Conservation (phyloP, 2,113 vertebrate species). For the Danionella cerebrum region DNA sequence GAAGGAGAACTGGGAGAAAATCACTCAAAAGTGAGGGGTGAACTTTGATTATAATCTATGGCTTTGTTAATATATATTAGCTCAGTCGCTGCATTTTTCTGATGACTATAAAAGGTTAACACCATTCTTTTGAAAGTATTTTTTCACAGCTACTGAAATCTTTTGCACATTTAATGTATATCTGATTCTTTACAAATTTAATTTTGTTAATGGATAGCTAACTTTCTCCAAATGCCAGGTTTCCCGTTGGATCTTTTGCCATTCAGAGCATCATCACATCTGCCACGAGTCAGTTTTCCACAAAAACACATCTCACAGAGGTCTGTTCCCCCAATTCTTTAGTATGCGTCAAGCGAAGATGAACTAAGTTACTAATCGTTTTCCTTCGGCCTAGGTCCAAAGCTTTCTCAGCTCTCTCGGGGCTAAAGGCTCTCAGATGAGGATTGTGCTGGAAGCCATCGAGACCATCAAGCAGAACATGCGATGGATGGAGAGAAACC, state of each 20-base stretch:
- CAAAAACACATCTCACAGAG: constrained; percentile 75
- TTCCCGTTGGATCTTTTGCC: constrained; percentile 78
- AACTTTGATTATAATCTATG: neutral
- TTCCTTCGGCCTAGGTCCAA: constrained; percentile 64
- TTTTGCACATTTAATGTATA: too few species aligned
- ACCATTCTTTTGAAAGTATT: too few species aligned
- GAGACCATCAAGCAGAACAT: constrained; percentile 84
- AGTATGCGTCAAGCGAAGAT: neutral
- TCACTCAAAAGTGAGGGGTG: constrained; percentile 76
- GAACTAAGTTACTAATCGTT: neutral
- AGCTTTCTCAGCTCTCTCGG: constrained; percentile 80
- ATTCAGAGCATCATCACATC: constrained; percentile 76
- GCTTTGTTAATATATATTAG: too few species aligned
- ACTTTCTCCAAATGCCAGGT: constrained; percentile 57
- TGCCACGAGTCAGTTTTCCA: constrained; percentile 80
- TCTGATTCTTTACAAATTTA: too few species aligned
- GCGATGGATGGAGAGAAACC: constrained; percentile 80
- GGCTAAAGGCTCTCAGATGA: constrained; percentile 72
- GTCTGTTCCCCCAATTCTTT: constrained; percentile 51
- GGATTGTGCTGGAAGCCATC: constrained; percentile 75
- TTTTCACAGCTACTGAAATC: too few species aligned
- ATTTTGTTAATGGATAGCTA: too few species aligned
- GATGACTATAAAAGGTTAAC: too few species aligned
- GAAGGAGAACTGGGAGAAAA: constrained; percentile 86
- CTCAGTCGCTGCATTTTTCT: too few species aligned